These are phyloP conservation scores for Lepidothrix coronata DNA, from an alignment of 2,113 vertebrate genomes.

Conservation along the genomic window DNA sequence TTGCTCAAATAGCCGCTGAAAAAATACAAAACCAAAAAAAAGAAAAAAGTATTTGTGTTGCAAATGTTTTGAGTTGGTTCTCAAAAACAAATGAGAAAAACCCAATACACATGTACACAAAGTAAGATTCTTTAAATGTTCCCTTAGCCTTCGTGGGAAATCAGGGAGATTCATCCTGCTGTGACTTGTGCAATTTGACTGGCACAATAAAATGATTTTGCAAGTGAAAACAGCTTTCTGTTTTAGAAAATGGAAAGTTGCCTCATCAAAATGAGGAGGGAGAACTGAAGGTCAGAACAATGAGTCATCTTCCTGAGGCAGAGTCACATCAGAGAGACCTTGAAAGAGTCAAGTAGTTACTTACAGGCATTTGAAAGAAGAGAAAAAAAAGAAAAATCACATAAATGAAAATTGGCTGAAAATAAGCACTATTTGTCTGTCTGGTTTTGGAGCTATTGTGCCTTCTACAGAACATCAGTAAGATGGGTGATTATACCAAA, in stretches of 20 bases:
- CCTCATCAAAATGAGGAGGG: conserved; percentile 31
- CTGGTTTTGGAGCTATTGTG: conserved; percentile 37
- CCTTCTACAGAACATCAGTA: neutral
- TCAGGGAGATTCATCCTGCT: neutral
- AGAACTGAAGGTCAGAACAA: conserved; percentile 39
- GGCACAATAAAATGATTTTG: conserved; percentile 42
- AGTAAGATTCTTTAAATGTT: neutral
- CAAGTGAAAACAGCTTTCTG: conserved; percentile 54
- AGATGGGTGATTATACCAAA: conserved; percentile 43
- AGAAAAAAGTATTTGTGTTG: neutral
- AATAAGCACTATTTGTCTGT: conserved; percentile 52
- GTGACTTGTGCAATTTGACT: neutral
- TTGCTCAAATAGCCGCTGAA: neutral
- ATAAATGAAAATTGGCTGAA: conserved; percentile 48
- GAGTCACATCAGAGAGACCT: neutral
- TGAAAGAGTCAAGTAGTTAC: conserved; percentile 26
- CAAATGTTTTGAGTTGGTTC: neutral
- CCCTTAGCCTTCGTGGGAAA: neutral
- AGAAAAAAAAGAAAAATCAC: neutral
- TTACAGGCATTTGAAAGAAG: neutral
- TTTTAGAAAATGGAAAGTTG: conserved; percentile 31
- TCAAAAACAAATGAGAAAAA: neutral
- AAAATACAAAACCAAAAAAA: neutral
- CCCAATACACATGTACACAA: neutral
- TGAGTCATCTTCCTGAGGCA: conserved; percentile 46